These are phyloP conservation scores for Phaethon lepturus DNA, from an alignment of 2,113 vertebrate genomes.

Conservation along the genomic window DNA sequence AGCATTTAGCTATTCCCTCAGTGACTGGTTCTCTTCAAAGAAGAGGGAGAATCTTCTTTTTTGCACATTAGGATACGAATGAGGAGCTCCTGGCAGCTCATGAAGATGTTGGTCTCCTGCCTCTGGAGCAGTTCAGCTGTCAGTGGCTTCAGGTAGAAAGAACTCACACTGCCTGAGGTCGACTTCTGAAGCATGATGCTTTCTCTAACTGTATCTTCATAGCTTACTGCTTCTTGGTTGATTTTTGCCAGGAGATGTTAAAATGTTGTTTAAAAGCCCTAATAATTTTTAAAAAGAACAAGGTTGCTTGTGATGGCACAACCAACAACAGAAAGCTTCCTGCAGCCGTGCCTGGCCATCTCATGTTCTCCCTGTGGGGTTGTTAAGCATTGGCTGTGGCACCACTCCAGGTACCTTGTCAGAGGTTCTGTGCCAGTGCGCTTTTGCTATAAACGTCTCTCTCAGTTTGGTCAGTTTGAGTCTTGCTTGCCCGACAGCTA, in stretches of 20 bases:
- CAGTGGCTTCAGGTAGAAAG: not conserved
- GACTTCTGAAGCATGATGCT: not conserved
- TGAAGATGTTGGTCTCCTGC: not conserved
- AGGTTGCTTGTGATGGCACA: not conserved
- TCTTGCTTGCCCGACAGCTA: not conserved
- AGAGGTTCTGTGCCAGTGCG: not conserved
- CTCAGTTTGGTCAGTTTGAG: not conserved
- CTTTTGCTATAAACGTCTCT: not conserved
- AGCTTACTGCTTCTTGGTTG: not conserved
- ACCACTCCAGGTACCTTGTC: not conserved
- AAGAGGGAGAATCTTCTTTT: not conserved
- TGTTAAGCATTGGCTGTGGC: not conserved
- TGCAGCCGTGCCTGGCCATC: not conserved
- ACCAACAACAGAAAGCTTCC: not conserved
- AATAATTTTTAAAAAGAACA: not conserved
- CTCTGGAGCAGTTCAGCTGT: not conserved
- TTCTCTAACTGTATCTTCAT: not conserved
- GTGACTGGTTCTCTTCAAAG: not conserved
- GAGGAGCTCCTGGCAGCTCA: not conserved
- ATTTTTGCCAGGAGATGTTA: not conserved
- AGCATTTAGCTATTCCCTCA: not conserved
- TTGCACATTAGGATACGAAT: accelerated
- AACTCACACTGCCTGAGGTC: accelerated
- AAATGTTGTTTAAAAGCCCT: not conserved
- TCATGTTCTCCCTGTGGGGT: not conserved